A percentile compares a stretch with the other conserved stretches of the same genome.
Conservation (phyloP, 2,797 vertebrate species). For the Crypturellus tataupa region DNA sequence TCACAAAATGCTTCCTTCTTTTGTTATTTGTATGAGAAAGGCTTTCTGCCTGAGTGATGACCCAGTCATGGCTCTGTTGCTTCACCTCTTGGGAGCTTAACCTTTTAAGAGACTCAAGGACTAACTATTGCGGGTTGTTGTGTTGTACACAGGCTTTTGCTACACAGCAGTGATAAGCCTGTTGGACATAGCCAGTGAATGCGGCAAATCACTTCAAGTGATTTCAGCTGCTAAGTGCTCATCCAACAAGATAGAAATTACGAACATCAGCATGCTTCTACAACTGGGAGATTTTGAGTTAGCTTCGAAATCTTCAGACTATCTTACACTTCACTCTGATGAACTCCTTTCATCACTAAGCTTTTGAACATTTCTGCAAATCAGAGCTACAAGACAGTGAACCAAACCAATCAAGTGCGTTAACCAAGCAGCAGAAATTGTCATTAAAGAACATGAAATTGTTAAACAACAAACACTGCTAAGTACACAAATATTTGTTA, state of each 20-base stretch:
- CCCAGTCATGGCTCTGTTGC: neutral
- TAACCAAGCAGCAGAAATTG: slow-evolving; percentile 14
- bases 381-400: neutral
- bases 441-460: neutral
- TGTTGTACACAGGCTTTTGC: neutral
- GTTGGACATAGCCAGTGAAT: neutral
- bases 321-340: neutral
- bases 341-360: neutral
- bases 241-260: neutral
- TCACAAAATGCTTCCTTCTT: neutral
- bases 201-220: neutral
- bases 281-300: neutral
- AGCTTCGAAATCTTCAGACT: neutral
- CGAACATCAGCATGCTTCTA: neutral
- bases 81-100: neutral
- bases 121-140: neutral
- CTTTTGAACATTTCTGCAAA: neutral
- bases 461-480: slow-evolving; percentile 19
- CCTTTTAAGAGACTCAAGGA: neutral
- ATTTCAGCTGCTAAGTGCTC: neutral
- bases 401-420: neutral
- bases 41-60: neutral
- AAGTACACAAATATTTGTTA: slow-evolving; percentile 29
- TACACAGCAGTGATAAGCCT: neutral
- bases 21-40: neutral